Base-by-base conservation (phyloP, 37 sponge, comb jelly and placozoan genomes). In the Hormiphora californensis region DNA sequence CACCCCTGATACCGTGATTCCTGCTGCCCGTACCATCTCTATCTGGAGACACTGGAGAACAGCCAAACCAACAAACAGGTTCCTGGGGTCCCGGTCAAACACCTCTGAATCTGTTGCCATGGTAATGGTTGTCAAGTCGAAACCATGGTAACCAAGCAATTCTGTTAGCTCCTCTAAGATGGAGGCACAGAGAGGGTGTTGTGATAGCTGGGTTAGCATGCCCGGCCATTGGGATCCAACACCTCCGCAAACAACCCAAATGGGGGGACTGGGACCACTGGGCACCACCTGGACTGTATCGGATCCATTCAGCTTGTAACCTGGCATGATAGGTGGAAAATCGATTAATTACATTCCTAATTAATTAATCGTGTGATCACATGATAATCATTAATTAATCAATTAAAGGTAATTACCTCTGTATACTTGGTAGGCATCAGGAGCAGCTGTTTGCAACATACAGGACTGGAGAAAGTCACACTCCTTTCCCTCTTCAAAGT, bases 11-110 rank as follows among this genome's bases (percentile, higher is more conserved):
- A 65, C 34, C 35, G 68, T 36, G 9, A 65, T 25, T 65, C 34
- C 7, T 8, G 1, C 11, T 5, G 35, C 38, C 39, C 68, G 36
- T 11, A 65, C 19, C 34, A 65, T 36, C 36, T 65, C 68, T 33
- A 65, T 65, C 68, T 65, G 68, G 11, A 65, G 68, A 19, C 68
- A 65, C 21, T 65, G 68, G 39, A 65, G 38, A 4, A 65, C 68
- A 21, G 68, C 68, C 5, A 65, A 25, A 21, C 68, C 68, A 7
- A 65, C 68, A 28, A 65, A 65, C 27, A 65, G 39, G 38, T 31
- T 36, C 68, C 34, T 65, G 31, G 68, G 68, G 5, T 65, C 68
- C n/a, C n/a, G n/a, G 38, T 25, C 35, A 25, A 25, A 65, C 1
- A 65, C 11, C 5, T 39, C 38, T 7, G 12, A 17, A 32, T 65